Conservation (phyloP, 2,888 invertebrate genomes). For the Drosophila villosipedis region DNA sequence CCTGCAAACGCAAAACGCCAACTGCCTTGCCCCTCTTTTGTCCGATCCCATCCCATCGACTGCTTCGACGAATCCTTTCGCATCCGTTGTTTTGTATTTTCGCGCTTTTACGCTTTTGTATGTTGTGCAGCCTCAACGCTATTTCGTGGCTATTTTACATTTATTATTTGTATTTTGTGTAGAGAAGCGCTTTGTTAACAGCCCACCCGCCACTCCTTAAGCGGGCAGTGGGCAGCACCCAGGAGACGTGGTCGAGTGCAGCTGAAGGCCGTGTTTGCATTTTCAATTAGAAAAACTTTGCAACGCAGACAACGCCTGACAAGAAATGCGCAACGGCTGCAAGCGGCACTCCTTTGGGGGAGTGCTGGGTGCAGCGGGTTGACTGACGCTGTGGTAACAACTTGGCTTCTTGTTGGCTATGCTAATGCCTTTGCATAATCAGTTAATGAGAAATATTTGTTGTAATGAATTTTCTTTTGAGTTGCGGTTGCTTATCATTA, state of each 20-base stretch:
- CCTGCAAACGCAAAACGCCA: constrained; percentile 49
- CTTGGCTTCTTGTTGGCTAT: constrained; percentile 64
- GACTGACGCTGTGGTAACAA: constrained; percentile 41
- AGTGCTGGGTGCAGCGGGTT: not conserved
- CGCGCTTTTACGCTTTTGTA: constrained; percentile 72
- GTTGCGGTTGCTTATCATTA: constrained; percentile 53
- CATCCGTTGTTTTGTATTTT: constrained; percentile 68
- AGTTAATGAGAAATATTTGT: constrained; percentile 80
- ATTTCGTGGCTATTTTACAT: constrained; percentile 78
- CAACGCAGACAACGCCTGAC: constrained; percentile 65
- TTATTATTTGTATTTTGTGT: constrained; percentile 76
- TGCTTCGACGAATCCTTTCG: constrained; percentile 26
- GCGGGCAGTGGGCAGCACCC: constrained; percentile 28
- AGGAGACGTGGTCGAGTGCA: constrained; percentile 37
- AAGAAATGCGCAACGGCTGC: constrained; percentile 53
- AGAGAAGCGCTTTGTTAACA: constrained; percentile 35
- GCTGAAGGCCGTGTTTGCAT: constrained; percentile 67
- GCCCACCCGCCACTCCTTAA: constrained; percentile 19
- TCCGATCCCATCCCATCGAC: constrained; percentile 5
- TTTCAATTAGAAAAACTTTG: constrained; percentile 79
- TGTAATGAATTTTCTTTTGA: constrained; percentile 76
- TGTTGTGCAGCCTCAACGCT: constrained; percentile 48
- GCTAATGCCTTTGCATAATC: constrained; percentile 77
- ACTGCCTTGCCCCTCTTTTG: constrained; percentile 1
- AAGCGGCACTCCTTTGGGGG: constrained; percentile 1